Conservation (phyloP, 2,113 vertebrate genomes). For the Pelecanoides urinatrix region DNA sequence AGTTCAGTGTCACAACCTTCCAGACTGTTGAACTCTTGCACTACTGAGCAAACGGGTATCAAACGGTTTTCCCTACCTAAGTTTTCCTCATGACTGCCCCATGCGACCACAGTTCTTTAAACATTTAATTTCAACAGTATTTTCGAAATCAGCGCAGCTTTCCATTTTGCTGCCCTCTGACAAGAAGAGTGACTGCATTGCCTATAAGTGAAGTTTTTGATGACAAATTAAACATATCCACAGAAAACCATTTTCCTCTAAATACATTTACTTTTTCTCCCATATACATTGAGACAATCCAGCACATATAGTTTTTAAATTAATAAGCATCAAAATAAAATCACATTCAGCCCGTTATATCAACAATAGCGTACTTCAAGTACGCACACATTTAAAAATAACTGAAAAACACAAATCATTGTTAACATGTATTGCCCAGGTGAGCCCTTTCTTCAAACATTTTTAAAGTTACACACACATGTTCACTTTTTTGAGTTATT, state of each 20-base stretch:
- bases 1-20: not conserved
- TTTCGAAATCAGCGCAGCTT: not conserved
- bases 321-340: not conserved
- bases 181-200: not conserved
- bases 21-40: not conserved
- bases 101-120: not conserved
- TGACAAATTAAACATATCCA: not conserved
- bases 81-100: not conserved
- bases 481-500: rapidly evolving
- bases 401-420: rapidly evolving
- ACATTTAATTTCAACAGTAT: not conserved
- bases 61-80: not conserved
- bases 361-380: rapidly evolving
- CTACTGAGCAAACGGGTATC: not conserved
- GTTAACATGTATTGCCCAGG: rapidly evolving
- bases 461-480: rapidly evolving
- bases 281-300: rapidly evolving
- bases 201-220: not conserved
- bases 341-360: rapidly evolving
- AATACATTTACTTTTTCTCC: not conserved
- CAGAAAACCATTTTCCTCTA: not conserved
- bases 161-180: not conserved
- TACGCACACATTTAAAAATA: rapidly evolving
- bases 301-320: not conserved
- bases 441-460: rapidly evolving